Percentiles rank a stretch among this genome's conserved stretches.
Evolutionary conservation across 1,140 invertebrate genomes (phyloP).

Genomic region (Diuraphis noxia): DNA sequence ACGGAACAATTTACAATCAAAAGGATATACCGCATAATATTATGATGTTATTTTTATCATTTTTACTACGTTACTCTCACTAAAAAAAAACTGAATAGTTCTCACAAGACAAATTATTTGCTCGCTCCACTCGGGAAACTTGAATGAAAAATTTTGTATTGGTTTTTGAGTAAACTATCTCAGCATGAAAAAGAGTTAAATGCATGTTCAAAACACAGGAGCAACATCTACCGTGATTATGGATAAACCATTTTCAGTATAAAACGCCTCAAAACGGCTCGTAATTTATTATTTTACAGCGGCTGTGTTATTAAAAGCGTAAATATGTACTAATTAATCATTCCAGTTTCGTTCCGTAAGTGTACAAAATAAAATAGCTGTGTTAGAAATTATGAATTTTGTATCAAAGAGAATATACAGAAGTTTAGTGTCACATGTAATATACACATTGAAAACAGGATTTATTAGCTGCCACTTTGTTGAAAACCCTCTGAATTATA

Average conservation of each 20-base stretch:
- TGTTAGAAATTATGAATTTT: neutral
- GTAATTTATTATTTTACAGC: neutral
- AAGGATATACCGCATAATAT: neutral
- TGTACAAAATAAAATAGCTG: neutral
- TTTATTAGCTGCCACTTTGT: neutral
- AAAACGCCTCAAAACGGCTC: neutral
- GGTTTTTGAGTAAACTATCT: neutral
- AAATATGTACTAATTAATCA: slow-evolving; percentile 1
- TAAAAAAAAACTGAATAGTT: neutral
- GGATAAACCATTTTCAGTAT: neutral
- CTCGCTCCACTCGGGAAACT: fast-evolving
- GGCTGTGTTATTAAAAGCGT: neutral
- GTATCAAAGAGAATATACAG: neutral
- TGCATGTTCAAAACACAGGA: neutral
- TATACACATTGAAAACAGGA: neutral
- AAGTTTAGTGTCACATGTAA: slow-evolving; percentile 11
- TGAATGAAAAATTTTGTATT: neutral
- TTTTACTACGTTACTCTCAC: neutral
- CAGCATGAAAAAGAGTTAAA: neutral
- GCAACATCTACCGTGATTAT: neutral
- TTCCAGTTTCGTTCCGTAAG: neutral
- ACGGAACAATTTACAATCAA: neutral
- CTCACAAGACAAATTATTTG: neutral
- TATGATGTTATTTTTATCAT: neutral
- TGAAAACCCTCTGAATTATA: neutral